Evolutionary conservation across 2,888 invertebrate genomes (phyloP).

Genomic region (Leptinotarsa haldemani): DNA sequence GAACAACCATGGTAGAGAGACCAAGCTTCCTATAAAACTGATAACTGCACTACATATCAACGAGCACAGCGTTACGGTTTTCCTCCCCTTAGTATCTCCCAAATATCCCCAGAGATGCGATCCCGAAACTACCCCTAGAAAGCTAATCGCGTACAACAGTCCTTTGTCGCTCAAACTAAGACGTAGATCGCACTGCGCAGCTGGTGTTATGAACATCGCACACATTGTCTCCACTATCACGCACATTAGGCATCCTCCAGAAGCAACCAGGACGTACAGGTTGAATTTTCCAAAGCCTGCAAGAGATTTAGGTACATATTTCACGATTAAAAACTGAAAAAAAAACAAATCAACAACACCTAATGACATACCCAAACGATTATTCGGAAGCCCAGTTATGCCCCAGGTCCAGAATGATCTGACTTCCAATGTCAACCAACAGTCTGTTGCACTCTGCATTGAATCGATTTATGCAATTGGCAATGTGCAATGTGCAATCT

Average conservation of each 20-base stretch:
- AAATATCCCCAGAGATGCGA: conserved; percentile 73
- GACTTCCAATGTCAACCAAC: no score
- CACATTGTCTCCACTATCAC: conserved; percentile 77
- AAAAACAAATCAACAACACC: no score
- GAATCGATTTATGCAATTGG: no score
- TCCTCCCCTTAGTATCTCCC: conserved; percentile 70
- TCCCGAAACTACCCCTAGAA: conserved; percentile 71
- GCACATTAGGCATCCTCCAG: conserved; percentile 74
- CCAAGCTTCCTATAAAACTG: conserved; percentile 68
- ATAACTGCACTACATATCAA: conserved; percentile 66
- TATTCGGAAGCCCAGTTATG: no score
- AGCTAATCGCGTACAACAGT: conserved; percentile 74
- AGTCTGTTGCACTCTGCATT: no score
- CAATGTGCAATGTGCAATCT: no score
- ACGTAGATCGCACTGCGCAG: conserved; percentile 75
- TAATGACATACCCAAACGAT: no score
- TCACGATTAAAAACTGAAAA: background rate
- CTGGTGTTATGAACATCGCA: conserved; percentile 75
- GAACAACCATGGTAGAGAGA: conserved; percentile 68
- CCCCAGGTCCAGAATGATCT: no score
- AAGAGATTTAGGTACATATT: conserved; percentile 31
- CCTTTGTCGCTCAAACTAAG: conserved; percentile 74
- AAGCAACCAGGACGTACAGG: conserved; percentile 70
- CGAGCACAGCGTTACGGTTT: conserved; percentile 66
- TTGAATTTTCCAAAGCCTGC: conserved; percentile 75